Conservation (phyloP, 2,888 invertebrate species). For the Dynastes maya region DNA sequence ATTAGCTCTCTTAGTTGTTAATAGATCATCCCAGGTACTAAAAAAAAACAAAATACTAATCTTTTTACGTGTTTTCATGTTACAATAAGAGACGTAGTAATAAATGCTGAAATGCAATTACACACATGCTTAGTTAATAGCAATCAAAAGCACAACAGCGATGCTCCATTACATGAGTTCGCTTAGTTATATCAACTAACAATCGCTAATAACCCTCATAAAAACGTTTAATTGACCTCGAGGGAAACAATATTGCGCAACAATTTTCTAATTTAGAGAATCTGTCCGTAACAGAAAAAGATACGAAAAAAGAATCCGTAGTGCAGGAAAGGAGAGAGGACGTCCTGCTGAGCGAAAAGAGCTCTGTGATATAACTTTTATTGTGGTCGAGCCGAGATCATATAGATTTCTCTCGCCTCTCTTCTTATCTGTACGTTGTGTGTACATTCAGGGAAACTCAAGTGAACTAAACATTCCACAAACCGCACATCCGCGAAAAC, state of each 20-base stretch:
- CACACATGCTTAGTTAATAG: too few species aligned
- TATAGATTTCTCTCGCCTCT: conserved; percentile 43
- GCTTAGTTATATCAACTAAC: conserved; percentile 16
- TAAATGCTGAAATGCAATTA: too few species aligned
- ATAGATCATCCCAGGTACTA: too few species aligned
- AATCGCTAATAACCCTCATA: conserved; percentile 27
- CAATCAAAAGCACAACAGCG: too few species aligned
- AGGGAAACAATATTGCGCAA: conserved; percentile 31
- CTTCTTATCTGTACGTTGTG: conserved; percentile 6
- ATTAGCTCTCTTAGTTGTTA: too few species aligned
- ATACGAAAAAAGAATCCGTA: conserved; percentile 10
- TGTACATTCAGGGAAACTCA: conserved; percentile 32
- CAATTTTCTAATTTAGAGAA: conserved; percentile 36
- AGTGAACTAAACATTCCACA: conserved; percentile 38
- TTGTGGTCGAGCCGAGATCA: conserved; percentile 37
- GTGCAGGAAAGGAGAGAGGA: neutral
- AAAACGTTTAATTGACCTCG: conserved; percentile 39
- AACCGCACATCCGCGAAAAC: conserved; percentile 31
- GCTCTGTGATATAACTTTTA: conserved; percentile 29
- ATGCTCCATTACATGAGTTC: too few species aligned
- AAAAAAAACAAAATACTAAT: too few species aligned
- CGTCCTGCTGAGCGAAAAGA: neutral
- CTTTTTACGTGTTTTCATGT: too few species aligned
- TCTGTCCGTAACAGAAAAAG: conserved; percentile 10
- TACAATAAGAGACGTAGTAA: too few species aligned